Evolutionary conservation across 2,888 invertebrate species (phyloP).

Genomic region (Plagodis pulveraria): DNA sequence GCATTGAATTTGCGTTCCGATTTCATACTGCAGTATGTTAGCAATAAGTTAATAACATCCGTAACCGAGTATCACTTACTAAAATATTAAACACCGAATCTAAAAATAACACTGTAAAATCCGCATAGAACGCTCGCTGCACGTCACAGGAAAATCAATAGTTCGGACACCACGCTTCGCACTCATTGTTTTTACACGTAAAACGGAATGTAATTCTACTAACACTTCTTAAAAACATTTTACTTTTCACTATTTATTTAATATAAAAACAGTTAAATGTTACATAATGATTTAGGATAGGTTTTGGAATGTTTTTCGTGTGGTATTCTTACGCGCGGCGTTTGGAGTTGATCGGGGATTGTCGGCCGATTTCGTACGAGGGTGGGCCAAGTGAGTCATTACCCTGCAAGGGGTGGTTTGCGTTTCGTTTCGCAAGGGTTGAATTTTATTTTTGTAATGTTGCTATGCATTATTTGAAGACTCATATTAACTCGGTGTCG

Average conservation of each 20-base stretch:
- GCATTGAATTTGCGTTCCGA: conserved; percentile 25
- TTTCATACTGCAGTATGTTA: conserved; percentile 2
- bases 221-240: conserved; percentile 40
- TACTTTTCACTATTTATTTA: conserved; percentile 31
- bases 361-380: conserved; percentile 57
- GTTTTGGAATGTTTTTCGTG: conserved; percentile 69
- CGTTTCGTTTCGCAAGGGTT: conserved; percentile 64
- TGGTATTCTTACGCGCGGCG: conserved; percentile 54
- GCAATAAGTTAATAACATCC: conserved; percentile 2
- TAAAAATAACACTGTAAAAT: conserved; percentile 71
- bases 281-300: conserved; percentile 71
- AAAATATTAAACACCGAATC: conserved; percentile 53
- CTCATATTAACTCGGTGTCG: neutral
- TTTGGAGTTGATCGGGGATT: conserved; percentile 56
- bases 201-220: conserved; percentile 33
- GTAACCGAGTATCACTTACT: conserved; percentile 44
- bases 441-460: neutral
- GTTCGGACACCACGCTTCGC: conserved; percentile 36
- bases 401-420: conserved; percentile 66
- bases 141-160: conserved; percentile 81
- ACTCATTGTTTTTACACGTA: conserved; percentile 45
- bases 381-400: conserved; percentile 72
- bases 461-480: neutral
- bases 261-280: conserved; percentile 52
- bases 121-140: conserved; percentile 63